A percentile compares a stretch with the other conserved stretches of the same genome.
Evolutionary conservation across 2,888 invertebrate species (phyloP).

Genomic region (Hydrotaea cyrtoneurina): DNA sequence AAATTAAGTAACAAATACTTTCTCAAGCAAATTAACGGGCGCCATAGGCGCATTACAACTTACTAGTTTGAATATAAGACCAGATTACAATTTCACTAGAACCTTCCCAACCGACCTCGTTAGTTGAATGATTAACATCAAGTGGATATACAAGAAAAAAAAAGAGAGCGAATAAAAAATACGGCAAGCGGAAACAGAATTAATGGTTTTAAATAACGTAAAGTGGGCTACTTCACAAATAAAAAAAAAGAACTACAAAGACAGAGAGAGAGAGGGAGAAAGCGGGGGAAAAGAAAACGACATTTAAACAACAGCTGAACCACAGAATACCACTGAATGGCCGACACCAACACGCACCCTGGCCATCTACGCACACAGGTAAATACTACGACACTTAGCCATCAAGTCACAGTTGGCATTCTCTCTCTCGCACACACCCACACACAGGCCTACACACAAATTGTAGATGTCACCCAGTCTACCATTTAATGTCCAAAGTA

Average conservation of each 20-base stretch:
- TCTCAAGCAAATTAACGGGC: too few species aligned
- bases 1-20: too few species aligned
- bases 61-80: too few species aligned
- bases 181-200: slow-evolving; percentile 1
- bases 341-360: not conserved
- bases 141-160: slow-evolving; percentile 7
- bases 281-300: not conserved
- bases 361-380: not conserved
- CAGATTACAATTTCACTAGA: too few species aligned
- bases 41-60: too few species aligned
- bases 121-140: slow-evolving; percentile 7
- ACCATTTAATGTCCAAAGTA: slow-evolving; percentile 49
- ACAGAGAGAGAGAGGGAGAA: not conserved
- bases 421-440: not conserved
- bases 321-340: not conserved
- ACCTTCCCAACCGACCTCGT: not conserved
- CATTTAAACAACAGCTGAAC: not conserved
- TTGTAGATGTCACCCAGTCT: slow-evolving; percentile 1
- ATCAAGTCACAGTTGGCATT: not conserved
- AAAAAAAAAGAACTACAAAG: not conserved
- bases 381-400: not conserved
- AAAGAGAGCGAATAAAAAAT: not conserved
- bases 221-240: slow-evolving; percentile 1
- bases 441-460: not conserved
- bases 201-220: slow-evolving; percentile 9